Base-by-base conservation (phyloP, 2,797 vertebrate species). In the Anableps anableps region DNA sequence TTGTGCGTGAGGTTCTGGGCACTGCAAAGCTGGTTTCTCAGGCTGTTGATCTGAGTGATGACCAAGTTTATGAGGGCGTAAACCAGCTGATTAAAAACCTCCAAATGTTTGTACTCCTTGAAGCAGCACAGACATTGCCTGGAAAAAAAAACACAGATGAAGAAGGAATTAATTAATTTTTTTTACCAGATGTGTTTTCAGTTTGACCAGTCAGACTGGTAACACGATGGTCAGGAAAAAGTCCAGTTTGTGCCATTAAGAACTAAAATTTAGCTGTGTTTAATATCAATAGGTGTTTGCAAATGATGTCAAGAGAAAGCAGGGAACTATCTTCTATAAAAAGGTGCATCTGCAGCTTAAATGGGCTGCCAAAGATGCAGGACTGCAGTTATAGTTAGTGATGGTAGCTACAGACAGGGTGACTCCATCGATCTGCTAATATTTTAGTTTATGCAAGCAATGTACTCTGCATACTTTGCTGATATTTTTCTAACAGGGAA, bases 81-180 rank as follows among this genome's bases (percentile, higher is more conserved):
- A 50, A 99, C 97, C 95, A 99, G 96, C 97, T 99, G 98, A 94
- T 98, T 99, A 93, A 99, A 99, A 92, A 99, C 97, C 94, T 99
- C 98, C 95, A 99, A 95, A 94, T 99, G 98, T 92, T 99, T 99
- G 96, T 99, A 99, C 94, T 99, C 98, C 95, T 99, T 99, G 96
- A 99, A 99, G 96, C 98, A 99, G 96, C 98, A 99, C 55, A 99
- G 96, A 97, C 98, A 99, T 93, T 99, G 98, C 91, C 98, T 99
- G 92, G 0, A 94, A 60, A 60, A 43, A 38, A 84, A n/a, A 10
- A 29, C 0, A 23, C n/a, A 77, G 60, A n/a, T 5, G 10, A 71
- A 55, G 17, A 71, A 29, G 47, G 7, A 53, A 11, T 17, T 8
- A 47, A 16, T 50, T 50, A 43, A 43, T 17, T 34, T 29, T 71